Evolutionary conservation across 1,140 invertebrate genomes (phyloP), one percentile per base, ranked within the genome.

Genomic region (Tetramorium simillimum): DNA sequence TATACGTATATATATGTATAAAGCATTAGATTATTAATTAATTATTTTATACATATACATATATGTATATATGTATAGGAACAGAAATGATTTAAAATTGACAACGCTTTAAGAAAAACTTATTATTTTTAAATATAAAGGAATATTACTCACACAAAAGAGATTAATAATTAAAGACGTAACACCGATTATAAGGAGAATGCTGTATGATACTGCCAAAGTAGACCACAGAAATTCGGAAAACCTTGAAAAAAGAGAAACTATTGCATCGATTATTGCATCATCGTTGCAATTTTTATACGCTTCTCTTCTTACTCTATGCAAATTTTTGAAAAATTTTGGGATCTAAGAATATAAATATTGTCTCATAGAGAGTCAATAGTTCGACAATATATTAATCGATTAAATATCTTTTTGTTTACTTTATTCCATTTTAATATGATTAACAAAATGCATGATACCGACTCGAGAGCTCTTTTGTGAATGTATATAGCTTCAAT

Each of bases 381-480:
- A 75, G 9, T 73, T 37, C 1, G 3, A 58, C 1, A 33, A 46
- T 81, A 9, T 37, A 37, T 43, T 58, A 73, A 82, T 82, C 2
- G n/a, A 6, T 0, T 6, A 24, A 65, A 65, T 51, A 51, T 51
- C 49, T 37, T 80, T 40, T 2, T 2, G 12, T 82, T 56, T 82
- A 58, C 18, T 53, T 53, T 53, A 53, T 6, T 53, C 6, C 6
- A 16, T 53, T 53, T n/a, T 53, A 14, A 3, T 53, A 53, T 18
- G 3, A 46, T 24, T 9, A n/a, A 77, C 4, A 33, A 49, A 53
- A 49, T 65, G 16, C 12, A 40, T 43, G 46, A 65, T 85, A 85
- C 73, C 16, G 33, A 85, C 82, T 85, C 58, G 33, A 85, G 14
- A 78, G 73, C 73, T 85, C 73, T 78, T 53, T 85, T 85, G 33